Evolutionary conservation across 2,113 vertebrate genomes (phyloP).

Genomic region (Hippocampus guttulatus): DNA sequence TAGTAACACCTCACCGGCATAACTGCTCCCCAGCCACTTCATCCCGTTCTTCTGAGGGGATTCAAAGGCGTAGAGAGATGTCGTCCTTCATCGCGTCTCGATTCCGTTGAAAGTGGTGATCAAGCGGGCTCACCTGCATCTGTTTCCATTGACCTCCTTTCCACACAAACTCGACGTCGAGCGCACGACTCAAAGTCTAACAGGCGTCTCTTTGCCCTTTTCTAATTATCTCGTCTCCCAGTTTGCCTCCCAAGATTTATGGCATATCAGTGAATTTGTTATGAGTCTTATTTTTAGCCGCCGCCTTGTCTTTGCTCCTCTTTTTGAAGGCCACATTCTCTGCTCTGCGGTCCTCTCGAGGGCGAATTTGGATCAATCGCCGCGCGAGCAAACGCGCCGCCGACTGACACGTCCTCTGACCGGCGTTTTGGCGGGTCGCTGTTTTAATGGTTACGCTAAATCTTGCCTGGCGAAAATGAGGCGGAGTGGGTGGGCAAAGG

Average conservation of each 20-base stretch:
- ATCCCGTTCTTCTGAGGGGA: too few relatives aligned
- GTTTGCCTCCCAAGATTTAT: constrained; percentile 66
- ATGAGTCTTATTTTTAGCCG: constrained; percentile 57
- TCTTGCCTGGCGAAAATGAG: constrained; percentile 2
- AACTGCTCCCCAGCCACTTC: too few relatives aligned
- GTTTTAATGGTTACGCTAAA: constrained; percentile 43
- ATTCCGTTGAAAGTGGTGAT: not conserved
- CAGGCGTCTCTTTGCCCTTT: constrained; percentile 51
- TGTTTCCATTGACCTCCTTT: not conserved
- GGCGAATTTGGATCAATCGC: constrained; percentile 27
- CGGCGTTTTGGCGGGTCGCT: constrained; percentile 8
- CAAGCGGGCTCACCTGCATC: not conserved
- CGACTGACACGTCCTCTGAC: constrained; percentile 29
- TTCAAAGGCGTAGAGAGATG: too few relatives aligned
- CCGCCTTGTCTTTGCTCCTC: constrained; percentile 29
- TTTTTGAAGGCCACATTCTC: not conserved
- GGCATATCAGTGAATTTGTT: constrained; percentile 43
- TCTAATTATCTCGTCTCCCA: constrained; percentile 61
- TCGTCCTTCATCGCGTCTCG: too few relatives aligned
- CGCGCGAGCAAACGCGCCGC: not conserved
- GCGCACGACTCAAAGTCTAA: constrained; percentile 11
- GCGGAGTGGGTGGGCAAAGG: not conserved
- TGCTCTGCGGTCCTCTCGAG: not conserved
- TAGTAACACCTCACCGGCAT: too few relatives aligned
- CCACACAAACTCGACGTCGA: not conserved